These are phyloP conservation scores for Kryphioiulus occultus DNA, from an alignment of 2,888 invertebrate genomes.

Conservation along the genomic window DNA sequence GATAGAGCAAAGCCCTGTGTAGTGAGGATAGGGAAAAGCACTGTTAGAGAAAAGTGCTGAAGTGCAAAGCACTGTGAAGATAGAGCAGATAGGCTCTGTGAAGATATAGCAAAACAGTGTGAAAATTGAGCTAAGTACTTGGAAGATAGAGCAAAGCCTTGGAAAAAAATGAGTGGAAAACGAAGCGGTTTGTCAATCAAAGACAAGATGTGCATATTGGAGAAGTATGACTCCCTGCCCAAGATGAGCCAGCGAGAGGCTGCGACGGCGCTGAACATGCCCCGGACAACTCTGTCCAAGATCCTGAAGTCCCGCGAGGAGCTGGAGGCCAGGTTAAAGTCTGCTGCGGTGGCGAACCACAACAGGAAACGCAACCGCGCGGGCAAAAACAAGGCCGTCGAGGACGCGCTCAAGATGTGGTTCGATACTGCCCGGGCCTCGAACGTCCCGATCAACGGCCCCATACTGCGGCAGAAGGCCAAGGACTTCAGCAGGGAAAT, in stretches of 20 bases:
- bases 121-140: too few species aligned
- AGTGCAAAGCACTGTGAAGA: too few species aligned
- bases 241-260: neutral
- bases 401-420: slow-evolving; percentile 50
- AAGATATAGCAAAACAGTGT: too few species aligned
- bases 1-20: too few species aligned
- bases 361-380: slow-evolving; percentile 50
- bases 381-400: slow-evolving; percentile 51
- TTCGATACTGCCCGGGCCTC: slow-evolving; percentile 4
- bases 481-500: slow-evolving; percentile 50
- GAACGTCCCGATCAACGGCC: slow-evolving; percentile 46
- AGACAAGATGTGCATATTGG: neutral
- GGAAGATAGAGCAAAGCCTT: too few species aligned
- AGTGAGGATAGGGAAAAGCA: too few species aligned
- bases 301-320: neutral
- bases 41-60: too few species aligned
- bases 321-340: neutral
- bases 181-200: neutral
- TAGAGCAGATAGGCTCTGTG: too few species aligned
- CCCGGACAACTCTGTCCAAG: neutral
- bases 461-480: slow-evolving; percentile 50
- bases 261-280: neutral
- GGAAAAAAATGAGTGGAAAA: neutral
- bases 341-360: neutral
- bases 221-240: neutral